Conservation (phyloP, 2,113 vertebrate genomes). For the Ceratotherium simum region DNA sequence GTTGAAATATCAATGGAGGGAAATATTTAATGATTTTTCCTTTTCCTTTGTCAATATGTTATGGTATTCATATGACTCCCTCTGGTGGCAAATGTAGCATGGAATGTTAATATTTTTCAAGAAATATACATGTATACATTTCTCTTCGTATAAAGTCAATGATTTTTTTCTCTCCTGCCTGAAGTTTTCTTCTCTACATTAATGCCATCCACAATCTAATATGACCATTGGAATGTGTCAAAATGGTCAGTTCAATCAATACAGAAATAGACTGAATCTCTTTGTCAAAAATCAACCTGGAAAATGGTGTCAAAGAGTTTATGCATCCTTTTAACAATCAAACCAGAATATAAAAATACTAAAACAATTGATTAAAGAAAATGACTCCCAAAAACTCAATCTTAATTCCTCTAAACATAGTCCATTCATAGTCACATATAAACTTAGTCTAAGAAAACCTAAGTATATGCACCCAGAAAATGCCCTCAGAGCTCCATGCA, state of each 20-base stretch:
- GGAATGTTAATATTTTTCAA: conserved; percentile 52
- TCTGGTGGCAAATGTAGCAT: conserved; percentile 85
- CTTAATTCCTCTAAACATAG: background rate
- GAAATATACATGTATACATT: background rate
- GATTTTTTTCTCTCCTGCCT: background rate
- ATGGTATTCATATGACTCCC: conserved; percentile 84
- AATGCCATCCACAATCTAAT: background rate
- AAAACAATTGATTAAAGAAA: conserved; percentile 37
- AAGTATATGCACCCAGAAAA: conserved; percentile 31
- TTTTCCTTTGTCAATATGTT: conserved; percentile 54
- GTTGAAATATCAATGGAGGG: conserved; percentile 2
- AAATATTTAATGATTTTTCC: conserved; percentile 46
- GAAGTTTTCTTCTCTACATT: background rate
- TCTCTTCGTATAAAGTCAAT: background rate
- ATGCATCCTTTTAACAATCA: background rate
- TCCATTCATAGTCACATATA: background rate
- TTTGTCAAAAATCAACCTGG: background rate
- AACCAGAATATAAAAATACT: background rate
- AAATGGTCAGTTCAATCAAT: background rate
- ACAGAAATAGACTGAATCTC: background rate
- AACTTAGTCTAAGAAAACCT: conserved; percentile 29
- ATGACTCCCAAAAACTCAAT: background rate
- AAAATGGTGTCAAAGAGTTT: background rate
- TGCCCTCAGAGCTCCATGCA: background rate
- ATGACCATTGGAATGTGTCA: background rate